These are phyloP conservation scores for Drosophila antonietae DNA, from an alignment of 2,888 invertebrate species.

Conservation along the genomic window DNA sequence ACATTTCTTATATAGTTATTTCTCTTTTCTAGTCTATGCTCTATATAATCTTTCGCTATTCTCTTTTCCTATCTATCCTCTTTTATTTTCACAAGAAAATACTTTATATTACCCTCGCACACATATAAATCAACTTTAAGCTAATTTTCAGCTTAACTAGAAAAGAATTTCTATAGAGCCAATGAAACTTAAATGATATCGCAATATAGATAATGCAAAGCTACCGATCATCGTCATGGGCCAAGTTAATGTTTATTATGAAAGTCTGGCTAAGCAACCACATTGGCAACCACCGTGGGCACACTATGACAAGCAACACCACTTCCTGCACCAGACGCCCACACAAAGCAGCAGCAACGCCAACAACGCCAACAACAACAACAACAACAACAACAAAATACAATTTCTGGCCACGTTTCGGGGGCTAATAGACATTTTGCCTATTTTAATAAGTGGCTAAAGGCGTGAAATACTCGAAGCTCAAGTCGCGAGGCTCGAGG, in stretches of 20 bases:
- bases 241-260: constrained; percentile 37
- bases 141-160: not conserved
- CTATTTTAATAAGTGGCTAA: constrained; percentile 81
- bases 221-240: constrained; percentile 58
- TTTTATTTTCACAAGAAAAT: not conserved
- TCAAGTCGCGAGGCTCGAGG: constrained; percentile 3
- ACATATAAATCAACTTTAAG: not conserved
- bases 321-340: constrained; percentile 39
- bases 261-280: constrained; percentile 8
- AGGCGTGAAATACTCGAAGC: constrained; percentile 76
- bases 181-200: constrained; percentile 69
- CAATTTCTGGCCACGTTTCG: constrained; percentile 48
- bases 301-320: constrained; percentile 32
- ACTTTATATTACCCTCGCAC: not conserved
- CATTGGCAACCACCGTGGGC: constrained; percentile 16
- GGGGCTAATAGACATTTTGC: constrained; percentile 75
- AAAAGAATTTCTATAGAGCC: not conserved
- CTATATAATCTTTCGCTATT: not conserved
- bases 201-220: constrained; percentile 64
- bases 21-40: not conserved
- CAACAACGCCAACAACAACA: not conserved
- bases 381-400: constrained; percentile 1
- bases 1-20: too few relatives aligned
- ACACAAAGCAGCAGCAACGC: constrained; percentile 27
- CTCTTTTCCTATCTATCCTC: not conserved